phyloP scores from a whole-genome alignment of 2,797 vertebrate species.

The Euthynnus affinis region DNA sequence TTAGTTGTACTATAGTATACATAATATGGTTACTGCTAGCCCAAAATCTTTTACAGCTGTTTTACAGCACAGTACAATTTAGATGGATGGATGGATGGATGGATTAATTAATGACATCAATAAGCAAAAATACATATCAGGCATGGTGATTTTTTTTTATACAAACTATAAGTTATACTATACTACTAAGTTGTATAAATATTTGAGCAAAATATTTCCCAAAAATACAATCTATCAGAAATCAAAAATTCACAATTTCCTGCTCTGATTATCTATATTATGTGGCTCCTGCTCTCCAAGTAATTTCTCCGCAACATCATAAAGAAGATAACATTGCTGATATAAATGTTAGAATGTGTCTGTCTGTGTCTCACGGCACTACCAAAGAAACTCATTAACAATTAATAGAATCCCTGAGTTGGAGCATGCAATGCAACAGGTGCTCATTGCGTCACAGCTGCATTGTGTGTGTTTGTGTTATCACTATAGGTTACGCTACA shows the following conservation, averaged over 20 bases:
- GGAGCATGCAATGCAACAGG: constrained; percentile 88
- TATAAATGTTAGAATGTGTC: not conserved
- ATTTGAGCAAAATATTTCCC: not conserved
- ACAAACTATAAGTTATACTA: too few relatives aligned
- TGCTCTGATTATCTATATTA: constrained; percentile 18
- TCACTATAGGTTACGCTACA: constrained; percentile 61
- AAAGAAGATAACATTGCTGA: not conserved
- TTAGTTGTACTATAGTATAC: not conserved
- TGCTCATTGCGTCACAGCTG: constrained; percentile 84
- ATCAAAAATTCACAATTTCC: too few relatives aligned
- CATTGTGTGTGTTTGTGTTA: constrained; percentile 62
- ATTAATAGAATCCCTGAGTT: constrained; percentile 85
- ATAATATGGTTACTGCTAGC: not conserved
- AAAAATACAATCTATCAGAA: too few relatives aligned
- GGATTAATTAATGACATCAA: not conserved
- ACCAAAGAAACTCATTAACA: constrained; percentile 85
- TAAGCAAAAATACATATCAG: not conserved
- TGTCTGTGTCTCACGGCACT: not conserved
- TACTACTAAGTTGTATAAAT: not conserved
- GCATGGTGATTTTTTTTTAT: not conserved
- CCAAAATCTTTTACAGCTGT: too few relatives aligned
- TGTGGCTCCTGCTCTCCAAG: constrained; percentile 55
- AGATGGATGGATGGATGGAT: too few relatives aligned
- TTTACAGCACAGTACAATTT: not conserved
- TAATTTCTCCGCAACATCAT: constrained; percentile 10